Evolutionary conservation across 2,113 vertebrate species (phyloP), one percentile per base, ranked within the genome.

Genomic region (Sialia sialis): DNA sequence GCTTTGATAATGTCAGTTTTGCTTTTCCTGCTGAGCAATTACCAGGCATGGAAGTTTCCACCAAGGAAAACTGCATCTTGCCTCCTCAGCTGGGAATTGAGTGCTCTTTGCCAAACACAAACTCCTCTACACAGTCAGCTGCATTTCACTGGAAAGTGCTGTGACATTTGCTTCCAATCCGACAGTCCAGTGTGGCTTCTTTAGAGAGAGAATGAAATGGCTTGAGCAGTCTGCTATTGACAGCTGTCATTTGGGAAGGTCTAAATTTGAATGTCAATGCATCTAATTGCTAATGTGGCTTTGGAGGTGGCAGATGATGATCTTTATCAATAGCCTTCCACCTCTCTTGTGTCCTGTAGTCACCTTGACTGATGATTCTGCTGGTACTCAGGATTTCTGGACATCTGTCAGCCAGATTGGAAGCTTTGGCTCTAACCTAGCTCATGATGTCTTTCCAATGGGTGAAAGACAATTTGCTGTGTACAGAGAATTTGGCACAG

Each of bases 31-130:
- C 76, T 44, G 74, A 76, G 89, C n/a, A 60, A 70, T 94, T 93
- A 89, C 68, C 36, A 63, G n/a, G n/a, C 32, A 10, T 74, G 87
- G 87, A 91, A 91, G 43, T 76, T 94, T 94, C 88, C 86, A 70
- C 75, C 34, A 49, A 68, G 41, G 66, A 87, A 85, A 94, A 54
- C 52, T 68, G 87, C 51, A 49, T 68, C 83, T 83, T 75, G 43
- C 25, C 38, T 80, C 26, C 70, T 91, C 74, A 56, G 91, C 63
- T 63, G 69, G 58, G 89, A 78, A 38, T 21, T 30, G 19, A 2
- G 1, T 58, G 75, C 46, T 86, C 54, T 84, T 85, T 78, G 49
- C 84, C 90, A 60, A 64, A 30, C 36, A 36, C 62, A 51, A 77
- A 48, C 63, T 91, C 84, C 67, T 75, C 68, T 82, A n/a, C 49